Base-by-base conservation (phyloP, 2,888 invertebrate genomes). In the Synanthedon vespiformis region DNA sequence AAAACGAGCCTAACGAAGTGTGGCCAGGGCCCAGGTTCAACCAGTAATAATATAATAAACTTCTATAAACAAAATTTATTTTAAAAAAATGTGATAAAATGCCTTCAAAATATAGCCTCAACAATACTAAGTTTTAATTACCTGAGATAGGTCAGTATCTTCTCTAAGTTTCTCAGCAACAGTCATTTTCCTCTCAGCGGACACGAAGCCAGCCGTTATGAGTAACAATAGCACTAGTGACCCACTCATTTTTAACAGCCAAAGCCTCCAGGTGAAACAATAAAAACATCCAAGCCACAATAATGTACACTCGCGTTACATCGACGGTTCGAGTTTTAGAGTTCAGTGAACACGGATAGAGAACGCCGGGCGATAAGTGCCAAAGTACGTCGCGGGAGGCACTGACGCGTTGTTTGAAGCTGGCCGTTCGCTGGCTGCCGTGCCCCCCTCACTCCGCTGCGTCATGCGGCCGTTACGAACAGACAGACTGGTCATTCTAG, bases 131-230 rank as follows among this genome's bases (percentile, higher is more conserved):
- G 68, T 75, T 77, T 70, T 56, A 57, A 65, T 79, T 89, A 92
- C 92, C 92, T 92, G 90, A 60, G 92, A 91, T 61, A 92, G 86
- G 72, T 92, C 92, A 56, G 89, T 73, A 78, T 92, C 92, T 74
- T 88, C 89, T 63, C 84, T 82, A 62, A 92, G 87, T 82, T 91
- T 91, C 73, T 92, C 91, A 60, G 89, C 84, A 56, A 91, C 84
- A 57, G 90, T 89, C 65, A 80, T 71, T 71, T 82, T 84, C 63
- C 77, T 75, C 52, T 84, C 82, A 44, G 77, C 83, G 13, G 63
- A 57, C 48, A 68, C 77, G 53, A 70, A 57, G 62, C 74, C 70
- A 52, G 69, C 61, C 56, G 74, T 77, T 70, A 80, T 69, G 78
- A 87, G 79, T 67, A 84, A 73, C 65, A 82, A 74, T 61, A 84